Percentiles rank a stretch among this genome's conserved stretches.
Conservation (phyloP, 2,113 vertebrate genomes). For the Dryoscopus gambensis region DNA sequence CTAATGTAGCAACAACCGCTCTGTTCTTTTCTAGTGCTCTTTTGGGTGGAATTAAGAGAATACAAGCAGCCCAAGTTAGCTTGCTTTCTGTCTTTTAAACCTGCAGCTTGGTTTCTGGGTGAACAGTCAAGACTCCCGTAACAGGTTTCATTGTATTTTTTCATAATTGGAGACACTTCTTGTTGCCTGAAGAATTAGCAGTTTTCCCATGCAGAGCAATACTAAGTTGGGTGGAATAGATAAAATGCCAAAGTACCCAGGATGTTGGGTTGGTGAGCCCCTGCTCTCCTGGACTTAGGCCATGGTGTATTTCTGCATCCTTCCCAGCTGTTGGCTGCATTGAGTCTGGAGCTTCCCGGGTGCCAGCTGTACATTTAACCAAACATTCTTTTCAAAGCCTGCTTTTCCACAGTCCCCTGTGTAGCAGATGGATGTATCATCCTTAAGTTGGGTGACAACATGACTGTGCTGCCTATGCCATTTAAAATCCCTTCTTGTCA, state of each 20-base stretch:
- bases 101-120: neutral
- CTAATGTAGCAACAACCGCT: neutral
- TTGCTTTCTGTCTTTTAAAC: neutral
- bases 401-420: neutral
- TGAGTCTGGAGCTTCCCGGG: neutral
- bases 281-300: neutral
- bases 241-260: neutral
- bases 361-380: neutral
- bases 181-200: neutral
- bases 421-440: neutral
- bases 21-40: neutral
- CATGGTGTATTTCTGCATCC: neutral
- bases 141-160: neutral
- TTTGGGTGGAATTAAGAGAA: neutral
- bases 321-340: neutral
- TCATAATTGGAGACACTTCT: neutral
- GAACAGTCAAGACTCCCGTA: neutral
- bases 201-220: neutral
- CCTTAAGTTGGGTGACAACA: neutral
- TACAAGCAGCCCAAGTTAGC: neutral
- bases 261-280: neutral
- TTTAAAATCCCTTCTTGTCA: neutral
- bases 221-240: neutral
- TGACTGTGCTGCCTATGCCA: neutral
- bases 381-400: neutral